These are phyloP conservation scores for Eurytoma adleriae DNA, from an alignment of 2,888 invertebrate genomes.

Conservation along the genomic window DNA sequence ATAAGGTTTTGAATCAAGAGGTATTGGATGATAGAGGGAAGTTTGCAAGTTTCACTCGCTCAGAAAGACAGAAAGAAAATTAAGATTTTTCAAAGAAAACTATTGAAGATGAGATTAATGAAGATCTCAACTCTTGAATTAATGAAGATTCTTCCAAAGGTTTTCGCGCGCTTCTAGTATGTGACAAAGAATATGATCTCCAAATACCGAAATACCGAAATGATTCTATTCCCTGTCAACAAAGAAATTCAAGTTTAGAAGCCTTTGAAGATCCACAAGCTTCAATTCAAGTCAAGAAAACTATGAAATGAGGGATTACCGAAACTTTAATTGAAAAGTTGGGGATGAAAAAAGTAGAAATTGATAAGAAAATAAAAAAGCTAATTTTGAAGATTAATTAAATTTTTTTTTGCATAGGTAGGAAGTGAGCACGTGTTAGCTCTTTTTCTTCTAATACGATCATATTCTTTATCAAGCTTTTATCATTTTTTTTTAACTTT, in stretches of 20 bases:
- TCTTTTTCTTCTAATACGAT: slow-evolving; percentile 70
- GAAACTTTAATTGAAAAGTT: slow-evolving; percentile 67
- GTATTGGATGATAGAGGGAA: slow-evolving; percentile 84
- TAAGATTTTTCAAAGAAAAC: slow-evolving; percentile 69
- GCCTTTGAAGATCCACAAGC: slow-evolving; percentile 68
- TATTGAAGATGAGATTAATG: slow-evolving; percentile 74
- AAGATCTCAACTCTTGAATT: slow-evolving; percentile 73
- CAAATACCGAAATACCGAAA: slow-evolving; percentile 65
- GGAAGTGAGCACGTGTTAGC: slow-evolving; percentile 65
- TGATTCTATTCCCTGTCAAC: slow-evolving; percentile 72
- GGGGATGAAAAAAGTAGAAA: slow-evolving; percentile 58
- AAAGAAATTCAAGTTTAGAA: slow-evolving; percentile 68
- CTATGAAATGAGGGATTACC: slow-evolving; percentile 64
- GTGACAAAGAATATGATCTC: slow-evolving; percentile 76
- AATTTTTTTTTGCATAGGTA: slow-evolving; percentile 53
- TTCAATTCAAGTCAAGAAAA: slow-evolving; percentile 70
- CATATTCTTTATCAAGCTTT: slow-evolving; percentile 75
- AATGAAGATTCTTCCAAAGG: slow-evolving; percentile 71
- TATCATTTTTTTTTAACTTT: slow-evolving; percentile 53
- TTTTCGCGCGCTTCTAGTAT: slow-evolving; percentile 70
- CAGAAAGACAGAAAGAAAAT: slow-evolving; percentile 71
- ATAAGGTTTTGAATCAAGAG: slow-evolving; percentile 90
- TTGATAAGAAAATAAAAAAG: slow-evolving; percentile 56
- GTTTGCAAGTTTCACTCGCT: slow-evolving; percentile 75
- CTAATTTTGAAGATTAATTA: slow-evolving; percentile 57